Percentiles rank a stretch among this genome's conserved stretches.
Conservation (phyloP, 2,113 vertebrate species). For the Plotosus lineatus region DNA sequence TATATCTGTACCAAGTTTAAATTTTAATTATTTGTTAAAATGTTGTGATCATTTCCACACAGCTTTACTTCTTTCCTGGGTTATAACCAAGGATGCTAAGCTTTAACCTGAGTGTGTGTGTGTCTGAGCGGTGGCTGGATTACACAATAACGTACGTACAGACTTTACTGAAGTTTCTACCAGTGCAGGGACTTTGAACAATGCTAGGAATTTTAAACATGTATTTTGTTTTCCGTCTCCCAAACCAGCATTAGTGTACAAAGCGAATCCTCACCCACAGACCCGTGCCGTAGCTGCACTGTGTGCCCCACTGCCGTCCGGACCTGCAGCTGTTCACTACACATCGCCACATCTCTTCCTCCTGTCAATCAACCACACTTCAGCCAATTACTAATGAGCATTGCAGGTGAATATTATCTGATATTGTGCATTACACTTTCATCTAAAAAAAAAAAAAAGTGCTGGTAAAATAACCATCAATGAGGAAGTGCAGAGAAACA, state of each 20-base stretch:
- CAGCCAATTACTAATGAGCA: neutral
- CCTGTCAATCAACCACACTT: conserved; percentile 36
- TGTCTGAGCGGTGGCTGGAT: no score
- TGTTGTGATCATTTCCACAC: no score
- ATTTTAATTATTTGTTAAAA: no score
- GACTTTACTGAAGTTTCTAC: no score
- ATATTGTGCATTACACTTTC: neutral
- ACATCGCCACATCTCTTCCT: conserved; percentile 49
- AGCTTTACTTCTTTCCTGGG: no score
- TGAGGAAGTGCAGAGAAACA: neutral
- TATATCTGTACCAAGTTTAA: no score
- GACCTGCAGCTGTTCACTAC: conserved; percentile 47
- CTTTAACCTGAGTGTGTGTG: no score
- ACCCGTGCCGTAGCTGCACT: conserved; percentile 13
- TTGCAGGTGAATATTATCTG: neutral
- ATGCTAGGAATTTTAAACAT: neutral
- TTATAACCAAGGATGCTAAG: no score
- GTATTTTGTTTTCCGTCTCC: neutral
- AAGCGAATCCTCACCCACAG: conserved; percentile 26
- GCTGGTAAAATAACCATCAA: neutral
- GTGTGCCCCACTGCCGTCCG: conserved; percentile 22
- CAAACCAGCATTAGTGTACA: neutral
- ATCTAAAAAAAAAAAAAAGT: no score
- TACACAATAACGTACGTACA: no score
- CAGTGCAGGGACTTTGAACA: no score